Conservation (phyloP, 2,113 vertebrate genomes). For the Brachyistius frenatus region DNA sequence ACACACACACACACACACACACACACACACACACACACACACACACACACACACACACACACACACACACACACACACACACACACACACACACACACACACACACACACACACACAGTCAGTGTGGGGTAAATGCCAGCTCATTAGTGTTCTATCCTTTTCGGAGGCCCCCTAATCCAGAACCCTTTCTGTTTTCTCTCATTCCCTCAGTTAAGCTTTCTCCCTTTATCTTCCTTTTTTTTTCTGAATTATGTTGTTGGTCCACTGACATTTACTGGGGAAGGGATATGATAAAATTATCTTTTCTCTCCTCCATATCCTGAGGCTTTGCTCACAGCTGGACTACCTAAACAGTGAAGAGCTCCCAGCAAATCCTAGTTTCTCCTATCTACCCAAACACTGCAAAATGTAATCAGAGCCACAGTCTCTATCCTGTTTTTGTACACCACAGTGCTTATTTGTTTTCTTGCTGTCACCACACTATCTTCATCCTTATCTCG, state of each 20-base stretch:
- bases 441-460: neutral
- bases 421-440: neutral
- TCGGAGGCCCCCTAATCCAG: constrained; percentile 76
- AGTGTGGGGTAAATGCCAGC: constrained; percentile 75
- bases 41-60: constrained; percentile 25
- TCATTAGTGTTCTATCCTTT: constrained; percentile 77
- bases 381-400: neutral
- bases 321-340: constrained; percentile 35
- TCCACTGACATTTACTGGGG: constrained; percentile 16
- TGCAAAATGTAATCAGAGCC: constrained; percentile 15
- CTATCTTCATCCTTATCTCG: neutral
- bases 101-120: constrained; percentile 33
- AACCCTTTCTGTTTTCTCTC: constrained; percentile 59
- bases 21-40: neutral
- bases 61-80: no score
- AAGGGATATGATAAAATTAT: constrained; percentile 1
- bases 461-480: neutral
- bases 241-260: constrained; percentile 32
- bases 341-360: constrained; percentile 7
- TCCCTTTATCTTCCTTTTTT: constrained; percentile 6
- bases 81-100: no score
- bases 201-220: constrained; percentile 33
- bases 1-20: no score
- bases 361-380: neutral
- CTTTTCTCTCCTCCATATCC: constrained; percentile 4